These are phyloP conservation scores for Trididemnum clinides DNA, from an alignment of 23 tunicate species.

Conservation along the genomic window DNA sequence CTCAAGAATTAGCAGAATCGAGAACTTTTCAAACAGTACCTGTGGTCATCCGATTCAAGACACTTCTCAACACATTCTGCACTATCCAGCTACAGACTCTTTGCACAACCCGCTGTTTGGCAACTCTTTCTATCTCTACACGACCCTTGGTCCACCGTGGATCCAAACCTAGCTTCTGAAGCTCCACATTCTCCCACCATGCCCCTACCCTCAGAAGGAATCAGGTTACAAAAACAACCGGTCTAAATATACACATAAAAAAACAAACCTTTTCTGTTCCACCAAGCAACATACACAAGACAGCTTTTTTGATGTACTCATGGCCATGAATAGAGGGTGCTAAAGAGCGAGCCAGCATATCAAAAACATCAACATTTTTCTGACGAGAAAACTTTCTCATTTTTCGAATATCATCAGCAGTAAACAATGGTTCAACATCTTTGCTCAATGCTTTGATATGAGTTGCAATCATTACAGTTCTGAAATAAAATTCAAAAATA, in stretches of 20 bases:
- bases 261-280: slow-evolving; percentile 84
- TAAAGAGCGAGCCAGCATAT: slow-evolving; percentile 80
- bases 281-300: slow-evolving; percentile 90
- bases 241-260: not conserved
- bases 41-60: too few species aligned
- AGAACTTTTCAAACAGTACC: too few species aligned
- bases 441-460: slow-evolving; percentile 87
- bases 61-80: too few species aligned
- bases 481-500: too few species aligned
- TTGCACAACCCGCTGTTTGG: too few species aligned
- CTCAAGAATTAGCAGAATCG: too few species aligned
- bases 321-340: slow-evolving; percentile 99
- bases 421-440: slow-evolving; percentile 74
- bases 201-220: too few species aligned
- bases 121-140: too few species aligned
- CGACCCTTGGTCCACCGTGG: too few species aligned
- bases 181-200: too few species aligned
- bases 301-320: slow-evolving; percentile 92
- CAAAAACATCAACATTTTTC: slow-evolving; percentile 67
- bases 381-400: slow-evolving; percentile 83
- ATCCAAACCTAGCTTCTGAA: too few species aligned
- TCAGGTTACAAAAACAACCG: not conserved
- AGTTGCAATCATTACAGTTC: slow-evolving; percentile 90
- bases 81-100: too few species aligned
- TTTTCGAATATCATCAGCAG: slow-evolving; percentile 70